These are phyloP conservation scores for Neodiprion pinetum DNA, from an alignment of 1,140 invertebrate species.

Conservation along the genomic window DNA sequence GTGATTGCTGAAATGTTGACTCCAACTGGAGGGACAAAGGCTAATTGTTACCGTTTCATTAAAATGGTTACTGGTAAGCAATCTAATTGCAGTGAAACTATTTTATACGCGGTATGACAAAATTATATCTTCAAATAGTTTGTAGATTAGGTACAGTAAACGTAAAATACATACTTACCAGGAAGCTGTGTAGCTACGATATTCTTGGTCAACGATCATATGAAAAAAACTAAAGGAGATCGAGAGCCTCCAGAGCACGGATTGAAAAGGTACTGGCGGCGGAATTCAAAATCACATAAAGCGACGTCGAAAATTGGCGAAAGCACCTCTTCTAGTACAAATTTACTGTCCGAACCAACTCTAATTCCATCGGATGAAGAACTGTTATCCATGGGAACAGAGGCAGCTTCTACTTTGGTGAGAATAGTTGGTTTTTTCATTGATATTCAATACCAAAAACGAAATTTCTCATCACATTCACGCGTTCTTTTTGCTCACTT, in stretches of 20 bases:
- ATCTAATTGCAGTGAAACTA: background rate
- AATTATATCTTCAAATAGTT: no score
- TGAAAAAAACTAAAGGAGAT: conserved; percentile 24
- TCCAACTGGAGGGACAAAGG: background rate
- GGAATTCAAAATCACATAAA: conserved; percentile 13
- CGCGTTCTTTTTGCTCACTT: background rate
- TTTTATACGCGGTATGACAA: no score
- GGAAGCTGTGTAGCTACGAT: conserved; percentile 26
- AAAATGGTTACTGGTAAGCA: conserved; percentile 21
- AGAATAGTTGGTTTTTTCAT: background rate
- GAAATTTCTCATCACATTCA: background rate
- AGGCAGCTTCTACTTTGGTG: background rate
- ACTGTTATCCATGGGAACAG: background rate
- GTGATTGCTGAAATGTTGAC: background rate
- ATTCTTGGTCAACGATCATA: conserved; percentile 25
- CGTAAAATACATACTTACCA: background rate
- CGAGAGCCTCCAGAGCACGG: conserved; percentile 30
- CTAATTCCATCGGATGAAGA: background rate
- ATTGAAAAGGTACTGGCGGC: conserved; percentile 26
- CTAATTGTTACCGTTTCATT: conserved; percentile 2
- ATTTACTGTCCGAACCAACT: background rate
- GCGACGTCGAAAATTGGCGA: background rate
- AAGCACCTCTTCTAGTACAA: background rate
- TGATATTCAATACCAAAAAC: background rate
- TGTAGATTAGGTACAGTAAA: no score